These are phyloP conservation scores for Neria commutata DNA, from an alignment of 2,888 invertebrate genomes.

Conservation along the genomic window DNA sequence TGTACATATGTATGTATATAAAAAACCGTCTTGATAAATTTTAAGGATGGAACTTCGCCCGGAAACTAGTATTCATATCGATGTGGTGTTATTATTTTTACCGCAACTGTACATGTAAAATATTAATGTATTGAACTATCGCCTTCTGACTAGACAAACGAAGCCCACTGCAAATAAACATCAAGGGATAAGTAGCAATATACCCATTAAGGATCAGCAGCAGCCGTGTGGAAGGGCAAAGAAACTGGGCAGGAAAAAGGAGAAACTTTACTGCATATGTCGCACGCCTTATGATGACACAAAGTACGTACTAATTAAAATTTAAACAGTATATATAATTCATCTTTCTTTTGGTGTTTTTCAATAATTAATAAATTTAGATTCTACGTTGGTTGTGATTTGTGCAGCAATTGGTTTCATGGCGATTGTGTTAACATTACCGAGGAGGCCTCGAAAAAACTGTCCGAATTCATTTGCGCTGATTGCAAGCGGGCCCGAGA, in stretches of 20 bases:
- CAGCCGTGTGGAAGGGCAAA: slow-evolving; percentile 29
- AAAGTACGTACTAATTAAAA: slow-evolving; percentile 76
- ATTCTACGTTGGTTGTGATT: slow-evolving; percentile 97
- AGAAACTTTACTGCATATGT: slow-evolving; percentile 89
- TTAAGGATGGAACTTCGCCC: too few relatives aligned
- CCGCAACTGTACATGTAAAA: too few relatives aligned
- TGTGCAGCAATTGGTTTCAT: slow-evolving; percentile 99
- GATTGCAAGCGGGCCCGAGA: slow-evolving; percentile 86
- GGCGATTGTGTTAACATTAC: slow-evolving; percentile 95
- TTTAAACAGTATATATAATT: background rate
- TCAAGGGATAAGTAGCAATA: too few relatives aligned
- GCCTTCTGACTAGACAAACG: too few relatives aligned
- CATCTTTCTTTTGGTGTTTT: too few relatives aligned
- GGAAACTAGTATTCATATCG: too few relatives aligned
- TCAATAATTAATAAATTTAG: slow-evolving; percentile 61
- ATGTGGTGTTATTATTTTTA: too few relatives aligned
- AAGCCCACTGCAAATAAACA: too few relatives aligned
- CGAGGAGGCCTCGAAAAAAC: slow-evolving; percentile 86
- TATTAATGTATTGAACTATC: too few relatives aligned
- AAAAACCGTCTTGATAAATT: too few relatives aligned
- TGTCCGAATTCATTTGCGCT: slow-evolving; percentile 88
- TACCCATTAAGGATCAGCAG: too few relatives aligned
- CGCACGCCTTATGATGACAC: slow-evolving; percentile 94
- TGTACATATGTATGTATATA: too few relatives aligned
- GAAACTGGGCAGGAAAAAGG: slow-evolving; percentile 66